A percentile compares a stretch with the other conserved stretches of the same genome.
Conservation (phyloP, 2,888 invertebrate genomes). For the Crocallis elinguaria region DNA sequence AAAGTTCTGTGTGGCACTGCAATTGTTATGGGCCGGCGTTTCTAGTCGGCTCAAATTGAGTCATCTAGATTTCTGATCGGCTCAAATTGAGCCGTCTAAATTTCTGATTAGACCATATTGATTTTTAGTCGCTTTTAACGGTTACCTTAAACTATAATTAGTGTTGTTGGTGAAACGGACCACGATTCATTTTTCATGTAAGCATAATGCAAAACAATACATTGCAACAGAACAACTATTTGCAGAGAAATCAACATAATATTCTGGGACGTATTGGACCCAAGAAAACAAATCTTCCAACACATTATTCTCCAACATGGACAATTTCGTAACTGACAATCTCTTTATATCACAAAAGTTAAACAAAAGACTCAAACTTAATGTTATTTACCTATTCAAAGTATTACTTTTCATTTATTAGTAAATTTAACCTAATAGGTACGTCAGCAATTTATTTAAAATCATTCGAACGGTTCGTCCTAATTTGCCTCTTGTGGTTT, state of each 20-base stretch:
- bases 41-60: too few relatives aligned
- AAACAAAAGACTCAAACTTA: slow-evolving; percentile 30
- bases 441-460: slow-evolving; percentile 39
- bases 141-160: not conserved
- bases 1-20: too few relatives aligned
- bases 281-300: not conserved
- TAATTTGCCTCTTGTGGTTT: slow-evolving; percentile 6
- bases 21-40: too few relatives aligned
- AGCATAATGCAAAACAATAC: not conserved
- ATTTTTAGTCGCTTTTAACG: too few relatives aligned
- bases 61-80: too few relatives aligned
- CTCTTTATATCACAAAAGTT: slow-evolving; percentile 33
- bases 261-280: not conserved
- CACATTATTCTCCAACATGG: not conserved
- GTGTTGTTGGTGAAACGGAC: not conserved
- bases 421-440: slow-evolving; percentile 40
- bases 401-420: slow-evolving; percentile 25
- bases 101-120: too few relatives aligned
- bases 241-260: slow-evolving; percentile 18
- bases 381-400: slow-evolving; percentile 13
- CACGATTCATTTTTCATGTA: not conserved
- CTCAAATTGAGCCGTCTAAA: too few relatives aligned
- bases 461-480: slow-evolving; percentile 10
- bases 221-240: not conserved
- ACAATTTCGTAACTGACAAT: slow-evolving; percentile 13